Percentiles rank a stretch among this genome's conserved stretches.
phyloP scores from a whole-genome alignment of 1,140 invertebrate genomes.

The Lepidurus packardi region DNA sequence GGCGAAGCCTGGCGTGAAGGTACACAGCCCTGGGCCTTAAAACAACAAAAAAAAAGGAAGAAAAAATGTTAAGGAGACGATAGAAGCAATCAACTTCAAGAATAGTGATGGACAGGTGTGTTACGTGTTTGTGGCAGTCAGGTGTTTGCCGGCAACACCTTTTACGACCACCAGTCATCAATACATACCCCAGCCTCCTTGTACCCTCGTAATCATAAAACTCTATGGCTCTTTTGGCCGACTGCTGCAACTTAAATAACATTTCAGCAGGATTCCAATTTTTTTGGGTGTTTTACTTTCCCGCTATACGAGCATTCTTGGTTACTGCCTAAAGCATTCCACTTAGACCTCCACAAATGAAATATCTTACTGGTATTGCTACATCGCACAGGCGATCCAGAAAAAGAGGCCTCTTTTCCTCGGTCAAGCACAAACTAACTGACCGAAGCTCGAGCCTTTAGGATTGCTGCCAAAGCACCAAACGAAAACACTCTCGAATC shows the following conservation, averaged over 20 bases:
- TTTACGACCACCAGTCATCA: conserved; percentile 17
- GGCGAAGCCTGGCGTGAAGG: conserved; percentile 2
- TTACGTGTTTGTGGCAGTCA: conserved; percentile 18
- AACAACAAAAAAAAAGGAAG: neutral
- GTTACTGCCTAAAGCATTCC: neutral
- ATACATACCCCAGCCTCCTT: conserved; percentile 4
- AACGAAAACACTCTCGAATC: neutral
- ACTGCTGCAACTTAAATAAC: neutral
- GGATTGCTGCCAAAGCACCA: neutral
- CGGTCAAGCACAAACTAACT: neutral
- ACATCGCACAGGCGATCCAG: neutral
- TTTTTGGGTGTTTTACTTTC: neutral
- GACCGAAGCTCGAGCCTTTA: neutral
- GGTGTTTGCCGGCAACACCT: conserved; percentile 18
- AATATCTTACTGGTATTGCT: neutral
- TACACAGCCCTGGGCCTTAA: neutral
- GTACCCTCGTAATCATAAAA: conserved; percentile 15
- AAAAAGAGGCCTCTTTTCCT: neutral
- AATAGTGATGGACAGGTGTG: neutral
- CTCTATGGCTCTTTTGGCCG: conserved; percentile 3
- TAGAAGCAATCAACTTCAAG: neutral
- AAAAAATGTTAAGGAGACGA: neutral
- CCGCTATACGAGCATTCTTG: neutral
- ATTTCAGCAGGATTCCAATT: neutral
- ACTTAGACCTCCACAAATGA: neutral